Conservation (phyloP, 2,113 vertebrate genomes). For the Megaceryle maxima region DNA sequence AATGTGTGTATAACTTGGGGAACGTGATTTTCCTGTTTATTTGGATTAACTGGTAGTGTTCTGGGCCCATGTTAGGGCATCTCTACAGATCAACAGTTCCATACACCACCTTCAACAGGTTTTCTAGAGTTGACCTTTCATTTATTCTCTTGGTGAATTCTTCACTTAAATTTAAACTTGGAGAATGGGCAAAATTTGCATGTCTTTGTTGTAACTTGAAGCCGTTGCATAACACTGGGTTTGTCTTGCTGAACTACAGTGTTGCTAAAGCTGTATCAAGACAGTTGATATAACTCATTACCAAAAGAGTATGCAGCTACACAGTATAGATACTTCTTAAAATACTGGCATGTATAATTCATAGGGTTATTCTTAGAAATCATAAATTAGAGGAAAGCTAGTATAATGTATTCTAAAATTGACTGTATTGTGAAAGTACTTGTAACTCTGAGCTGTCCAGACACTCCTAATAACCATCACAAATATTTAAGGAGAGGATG, state of each 20-base stretch:
- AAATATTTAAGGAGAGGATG: neutral
- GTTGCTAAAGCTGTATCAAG: neutral
- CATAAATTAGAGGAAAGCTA: neutral
- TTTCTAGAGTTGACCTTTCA: neutral
- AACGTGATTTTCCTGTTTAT: neutral
- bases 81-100: fast-evolving
- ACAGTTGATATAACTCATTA: neutral
- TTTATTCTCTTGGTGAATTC: neutral
- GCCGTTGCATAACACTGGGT: neutral
- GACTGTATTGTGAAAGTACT: neutral
- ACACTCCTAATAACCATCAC: neutral
- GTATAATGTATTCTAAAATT: neutral
- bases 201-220: neutral
- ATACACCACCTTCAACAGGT: neutral
- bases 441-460: neutral
- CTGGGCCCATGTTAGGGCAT: neutral
- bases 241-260: neutral
- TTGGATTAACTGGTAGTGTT: neutral
- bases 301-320: neutral
- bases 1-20: neutral
- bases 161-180: neutral
- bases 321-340: neutral
- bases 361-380: neutral
- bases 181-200: neutral
- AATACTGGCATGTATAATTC: neutral